Conservation (phyloP, 2,113 vertebrate genomes). For the Rhabdornis inornatus region DNA sequence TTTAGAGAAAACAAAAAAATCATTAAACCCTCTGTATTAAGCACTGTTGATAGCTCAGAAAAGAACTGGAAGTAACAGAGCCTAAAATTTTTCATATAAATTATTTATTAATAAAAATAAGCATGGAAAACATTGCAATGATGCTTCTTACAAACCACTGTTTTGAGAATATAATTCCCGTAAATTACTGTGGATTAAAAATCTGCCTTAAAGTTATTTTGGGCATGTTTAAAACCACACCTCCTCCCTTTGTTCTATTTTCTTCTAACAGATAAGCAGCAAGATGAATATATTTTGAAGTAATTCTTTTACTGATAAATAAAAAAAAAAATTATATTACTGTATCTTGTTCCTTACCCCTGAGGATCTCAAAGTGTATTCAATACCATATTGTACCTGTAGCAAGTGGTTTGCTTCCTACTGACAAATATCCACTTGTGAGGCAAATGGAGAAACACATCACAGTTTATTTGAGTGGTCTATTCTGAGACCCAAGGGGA, state of each 20-base stretch:
- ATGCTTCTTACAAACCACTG: not conserved
- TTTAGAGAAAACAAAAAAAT: not conserved
- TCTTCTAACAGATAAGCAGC: not conserved
- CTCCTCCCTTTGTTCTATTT: not conserved
- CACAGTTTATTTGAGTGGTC: not conserved
- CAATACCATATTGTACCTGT: not conserved
- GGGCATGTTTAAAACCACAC: not conserved
- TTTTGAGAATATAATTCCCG: not conserved
- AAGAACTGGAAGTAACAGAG: not conserved
- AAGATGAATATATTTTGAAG: not conserved
- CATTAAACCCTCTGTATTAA: not conserved
- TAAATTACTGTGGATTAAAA: not conserved
- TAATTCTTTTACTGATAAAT: not conserved
- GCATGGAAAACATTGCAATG: not conserved
- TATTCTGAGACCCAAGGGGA: not conserved
- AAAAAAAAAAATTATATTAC: not conserved
- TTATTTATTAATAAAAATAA: not conserved
- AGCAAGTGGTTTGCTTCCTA: not conserved
- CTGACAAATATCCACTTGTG: not conserved
- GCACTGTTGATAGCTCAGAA: not conserved
- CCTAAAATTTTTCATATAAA: not conserved
- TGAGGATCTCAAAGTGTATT: not conserved
- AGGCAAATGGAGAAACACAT: not conserved
- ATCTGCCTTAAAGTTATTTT: not conserved
- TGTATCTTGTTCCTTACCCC: not conserved